Evolutionary conservation across 1,140 invertebrate species (phyloP), one percentile per base, ranked within the genome.

Genomic region (Drosophila ogumai): DNA sequence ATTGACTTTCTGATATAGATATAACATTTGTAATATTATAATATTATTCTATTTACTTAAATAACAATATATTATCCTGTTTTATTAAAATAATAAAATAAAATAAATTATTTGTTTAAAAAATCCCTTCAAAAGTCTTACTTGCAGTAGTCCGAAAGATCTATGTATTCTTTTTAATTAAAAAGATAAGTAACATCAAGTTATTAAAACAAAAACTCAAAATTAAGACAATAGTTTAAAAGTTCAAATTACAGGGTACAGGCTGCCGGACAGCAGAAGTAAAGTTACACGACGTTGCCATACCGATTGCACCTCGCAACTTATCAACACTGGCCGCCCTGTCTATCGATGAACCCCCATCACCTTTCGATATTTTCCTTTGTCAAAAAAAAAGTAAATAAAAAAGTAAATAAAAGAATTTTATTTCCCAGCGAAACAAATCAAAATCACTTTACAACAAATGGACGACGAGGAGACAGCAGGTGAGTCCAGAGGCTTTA

Each of bases 381-480:
- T 64, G 34, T 75, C 59, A 55, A 75, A 75, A 75, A 80, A 56
- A 66, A 72, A 79, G 47, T 57, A 71, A 46, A 38, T 44, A 75
- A 78, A 56, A 54, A 38, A 54, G 52, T 61, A 64, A 28, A 57
- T 54, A 54, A 36, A 9, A 22, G 19, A 68, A 58, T 54, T 31
- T 25, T 13, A 31, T 17, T 54, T 19, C 58, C 25, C 15, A 22
- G 7, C 9, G 28, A 65, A 59, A 43, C 40, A 17, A n/a, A 46
- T 44, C 17, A 54, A 17, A 36, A 22, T 82, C 58, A 71, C 12
- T 22, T 38, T 8, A 3, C 13, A 32, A 36, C 38, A 72, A 69
- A 87, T 87, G 82, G 82, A 87, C 55, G 84, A 76, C n/a, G 82
- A 88, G 25, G 82, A 88, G 31, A 43, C 75, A 12, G 57, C 72